phyloP scores from a whole-genome alignment of 2,113 vertebrate genomes.

The Myrmophylax atrothorax region DNA sequence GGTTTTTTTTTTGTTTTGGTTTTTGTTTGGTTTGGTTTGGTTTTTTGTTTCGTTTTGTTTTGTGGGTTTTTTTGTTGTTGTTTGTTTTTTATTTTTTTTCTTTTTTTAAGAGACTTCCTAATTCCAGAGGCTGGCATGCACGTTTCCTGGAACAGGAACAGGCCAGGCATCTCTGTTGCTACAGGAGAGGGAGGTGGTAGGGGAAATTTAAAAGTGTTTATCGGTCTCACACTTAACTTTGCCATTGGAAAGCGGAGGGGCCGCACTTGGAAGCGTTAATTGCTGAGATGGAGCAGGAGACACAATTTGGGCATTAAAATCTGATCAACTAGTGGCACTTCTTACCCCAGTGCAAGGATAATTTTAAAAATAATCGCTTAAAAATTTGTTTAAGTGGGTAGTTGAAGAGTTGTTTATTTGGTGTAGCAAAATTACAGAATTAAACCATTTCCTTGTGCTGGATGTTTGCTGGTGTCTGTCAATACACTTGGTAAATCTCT shows the following conservation, averaged over 20 bases:
- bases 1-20: background rate
- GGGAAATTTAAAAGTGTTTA: background rate
- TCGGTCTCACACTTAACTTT: background rate
- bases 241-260: background rate
- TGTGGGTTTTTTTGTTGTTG: background rate
- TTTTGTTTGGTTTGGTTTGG: background rate
- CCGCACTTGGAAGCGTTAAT: background rate
- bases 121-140: conserved; percentile 42
- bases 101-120: conserved; percentile 4
- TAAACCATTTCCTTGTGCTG: background rate
- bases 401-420: background rate
- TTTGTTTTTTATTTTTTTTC: background rate
- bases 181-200: background rate
- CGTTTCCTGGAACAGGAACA: conserved; percentile 37
- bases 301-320: background rate
- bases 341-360: background rate
- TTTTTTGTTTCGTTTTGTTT: background rate
- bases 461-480: background rate
- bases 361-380: background rate
- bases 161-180: conserved; percentile 43
- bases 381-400: background rate
- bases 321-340: conserved; percentile 31
- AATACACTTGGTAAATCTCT: background rate
- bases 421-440: background rate
- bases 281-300: background rate